Conservation (phyloP, 2,113 vertebrate species). For the Tachysurus fulvidraco region DNA sequence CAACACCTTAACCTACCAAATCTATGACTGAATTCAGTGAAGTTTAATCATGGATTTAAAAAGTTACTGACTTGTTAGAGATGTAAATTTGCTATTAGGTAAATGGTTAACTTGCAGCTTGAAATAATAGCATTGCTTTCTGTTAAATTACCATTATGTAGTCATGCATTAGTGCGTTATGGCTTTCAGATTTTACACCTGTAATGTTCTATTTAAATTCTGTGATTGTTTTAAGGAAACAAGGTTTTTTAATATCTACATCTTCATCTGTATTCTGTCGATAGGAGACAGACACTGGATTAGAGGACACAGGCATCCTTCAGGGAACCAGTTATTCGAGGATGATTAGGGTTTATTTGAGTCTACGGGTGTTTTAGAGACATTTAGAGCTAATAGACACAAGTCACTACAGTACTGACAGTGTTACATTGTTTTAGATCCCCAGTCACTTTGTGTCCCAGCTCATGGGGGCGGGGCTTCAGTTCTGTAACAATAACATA, state of each 20-base stretch:
- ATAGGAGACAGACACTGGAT: neutral
- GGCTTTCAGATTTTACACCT: neutral
- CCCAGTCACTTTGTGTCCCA: neutral
- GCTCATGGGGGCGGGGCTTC: neutral
- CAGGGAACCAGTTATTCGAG: neutral
- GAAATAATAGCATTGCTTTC: too few relatives aligned
- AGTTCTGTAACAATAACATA: constrained; percentile 2
- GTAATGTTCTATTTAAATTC: neutral
- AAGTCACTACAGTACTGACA: neutral
- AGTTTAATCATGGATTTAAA: too few relatives aligned
- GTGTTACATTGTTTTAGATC: neutral
- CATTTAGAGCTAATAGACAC: neutral
- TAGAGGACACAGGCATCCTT: neutral
- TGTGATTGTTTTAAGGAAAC: too few relatives aligned
- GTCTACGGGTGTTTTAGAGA: neutral
- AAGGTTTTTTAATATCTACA: neutral
- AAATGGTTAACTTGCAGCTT: too few relatives aligned
- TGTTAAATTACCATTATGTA: too few relatives aligned
- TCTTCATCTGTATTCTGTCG: neutral
- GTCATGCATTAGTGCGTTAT: too few relatives aligned
- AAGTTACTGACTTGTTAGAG: too few relatives aligned
- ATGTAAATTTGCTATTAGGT: too few relatives aligned
- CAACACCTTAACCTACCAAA: too few relatives aligned
- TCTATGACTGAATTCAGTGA: too few relatives aligned
- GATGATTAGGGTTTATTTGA: neutral